A percentile compares a stretch with the other conserved stretches of the same genome.
Evolutionary conservation across 53 echinoderm and acorn worm genomes (phyloP).

Genomic region (Zoroaster sp.): DNA sequence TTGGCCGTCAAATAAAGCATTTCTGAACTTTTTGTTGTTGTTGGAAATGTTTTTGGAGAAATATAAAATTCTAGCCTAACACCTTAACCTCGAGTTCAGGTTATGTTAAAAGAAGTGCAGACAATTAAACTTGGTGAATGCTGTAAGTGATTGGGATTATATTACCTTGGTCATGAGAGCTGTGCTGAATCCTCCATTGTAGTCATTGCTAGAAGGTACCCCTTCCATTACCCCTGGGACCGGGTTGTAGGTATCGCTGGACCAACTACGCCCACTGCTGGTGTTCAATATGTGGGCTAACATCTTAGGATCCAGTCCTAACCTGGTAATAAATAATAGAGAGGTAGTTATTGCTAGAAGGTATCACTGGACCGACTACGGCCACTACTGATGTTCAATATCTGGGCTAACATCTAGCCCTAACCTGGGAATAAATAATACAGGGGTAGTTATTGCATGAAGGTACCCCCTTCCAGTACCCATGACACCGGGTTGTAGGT

Average conservation of each 20-base stretch:
- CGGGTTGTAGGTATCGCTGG: slow-evolving; percentile 62
- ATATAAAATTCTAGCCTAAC: too few relatives aligned
- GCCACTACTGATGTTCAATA: too few relatives aligned
- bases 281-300: slow-evolving; percentile 57
- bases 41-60: too few relatives aligned
- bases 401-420: slow-evolving; percentile 70
- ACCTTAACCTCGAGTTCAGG: too few relatives aligned
- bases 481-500: slow-evolving; percentile 63
- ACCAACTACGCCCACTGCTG: slow-evolving; percentile 65
- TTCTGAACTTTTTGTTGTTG: too few relatives aligned
- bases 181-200: slow-evolving; percentile 95
- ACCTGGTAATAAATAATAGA: background rate
- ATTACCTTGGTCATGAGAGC: slow-evolving; percentile 95
- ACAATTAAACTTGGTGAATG: too few relatives aligned
- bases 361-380: too few relatives aligned
- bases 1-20: too few relatives aligned
- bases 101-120: too few relatives aligned
- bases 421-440: too few relatives aligned
- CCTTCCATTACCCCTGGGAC: slow-evolving; percentile 73
- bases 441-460: slow-evolving; percentile 80
- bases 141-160: too few relatives aligned
- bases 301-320: slow-evolving; percentile 60
- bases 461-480: slow-evolving; percentile 73
- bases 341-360: too few relatives aligned
- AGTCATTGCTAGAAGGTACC: slow-evolving; percentile 86